Percentiles rank a stretch among this genome's conserved stretches.
Evolutionary conservation across 2,797 vertebrate genomes (phyloP).

Genomic region (Characodon lateralis): DNA sequence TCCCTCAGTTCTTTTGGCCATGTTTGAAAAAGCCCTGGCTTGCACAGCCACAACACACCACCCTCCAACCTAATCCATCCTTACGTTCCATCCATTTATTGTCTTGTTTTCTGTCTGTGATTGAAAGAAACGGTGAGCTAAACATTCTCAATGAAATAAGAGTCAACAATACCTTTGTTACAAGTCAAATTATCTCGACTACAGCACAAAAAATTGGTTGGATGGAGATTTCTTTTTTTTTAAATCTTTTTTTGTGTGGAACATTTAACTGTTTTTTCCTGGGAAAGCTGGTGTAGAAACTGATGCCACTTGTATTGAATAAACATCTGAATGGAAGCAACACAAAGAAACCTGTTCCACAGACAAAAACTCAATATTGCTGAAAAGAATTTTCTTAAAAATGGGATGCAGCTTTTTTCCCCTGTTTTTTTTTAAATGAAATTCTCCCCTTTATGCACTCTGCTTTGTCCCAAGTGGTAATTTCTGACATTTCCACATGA

Average conservation of each 20-base stretch:
- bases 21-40: slow-evolving; percentile 67
- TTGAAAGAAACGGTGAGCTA: slow-evolving; percentile 5
- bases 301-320: slow-evolving; percentile 9
- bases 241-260: not conserved
- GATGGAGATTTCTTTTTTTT: not conserved
- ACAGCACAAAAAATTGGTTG: slow-evolving; percentile 6
- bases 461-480: slow-evolving; percentile 24
- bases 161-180: slow-evolving; percentile 6
- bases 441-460: slow-evolving; percentile 2
- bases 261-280: not conserved
- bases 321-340: slow-evolving; percentile 29
- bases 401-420: not conserved
- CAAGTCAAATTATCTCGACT: not conserved
- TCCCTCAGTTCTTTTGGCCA: slow-evolving; percentile 70
- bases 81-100: slow-evolving; percentile 34
- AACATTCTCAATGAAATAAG: not conserved
- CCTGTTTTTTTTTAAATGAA: not conserved
- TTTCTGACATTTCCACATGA: slow-evolving; percentile 47
- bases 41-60: slow-evolving; percentile 38
- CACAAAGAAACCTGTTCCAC: slow-evolving; percentile 35
- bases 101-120: slow-evolving; percentile 31
- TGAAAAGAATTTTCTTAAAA: slow-evolving; percentile 7
- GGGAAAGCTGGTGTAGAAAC: not conserved
- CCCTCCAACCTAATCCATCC: slow-evolving; percentile 32
- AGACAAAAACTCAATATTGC: slow-evolving; percentile 16